A percentile compares a stretch with the other conserved stretches of the same genome.
These are phyloP conservation scores for Hoplodrina blanda DNA, from an alignment of 2,888 invertebrate species.

Conservation along the genomic window DNA sequence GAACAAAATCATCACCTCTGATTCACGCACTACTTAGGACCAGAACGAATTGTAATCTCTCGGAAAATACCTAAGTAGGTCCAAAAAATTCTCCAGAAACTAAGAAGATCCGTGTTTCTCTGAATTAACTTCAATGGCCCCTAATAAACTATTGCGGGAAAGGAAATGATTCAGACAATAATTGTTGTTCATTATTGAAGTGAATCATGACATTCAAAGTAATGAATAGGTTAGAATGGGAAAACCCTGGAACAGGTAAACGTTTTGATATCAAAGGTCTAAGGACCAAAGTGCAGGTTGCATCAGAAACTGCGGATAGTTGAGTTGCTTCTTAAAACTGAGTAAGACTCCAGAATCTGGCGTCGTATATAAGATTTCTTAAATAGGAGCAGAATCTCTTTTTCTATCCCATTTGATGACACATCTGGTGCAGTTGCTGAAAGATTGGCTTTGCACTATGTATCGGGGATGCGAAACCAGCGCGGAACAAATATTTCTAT, in stretches of 20 bases:
- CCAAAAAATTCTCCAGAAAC: slow-evolving; percentile 41
- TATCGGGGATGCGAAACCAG: too few relatives aligned
- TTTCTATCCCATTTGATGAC: too few relatives aligned
- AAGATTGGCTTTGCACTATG: too few relatives aligned
- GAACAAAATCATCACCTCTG: slow-evolving; percentile 23
- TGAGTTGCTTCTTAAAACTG: slow-evolving; percentile 2
- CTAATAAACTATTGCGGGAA: slow-evolving; percentile 66
- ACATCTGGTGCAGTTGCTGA: too few relatives aligned
- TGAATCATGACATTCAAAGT: slow-evolving; percentile 69
- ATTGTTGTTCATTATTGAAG: slow-evolving; percentile 71
- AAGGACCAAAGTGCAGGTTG: slow-evolving; percentile 13
- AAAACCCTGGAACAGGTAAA: slow-evolving; percentile 68
- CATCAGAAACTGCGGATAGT: background rate
- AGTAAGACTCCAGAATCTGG: too few relatives aligned
- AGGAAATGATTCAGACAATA: slow-evolving; percentile 72
- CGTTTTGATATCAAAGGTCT: slow-evolving; percentile 8
- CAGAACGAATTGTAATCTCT: slow-evolving; percentile 49
- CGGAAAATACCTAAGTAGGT: slow-evolving; percentile 33
- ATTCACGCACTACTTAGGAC: slow-evolving; percentile 39
- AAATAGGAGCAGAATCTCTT: too few relatives aligned
- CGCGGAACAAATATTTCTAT: too few relatives aligned
- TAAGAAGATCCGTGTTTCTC: slow-evolving; percentile 62
- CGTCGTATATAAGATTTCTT: too few relatives aligned
- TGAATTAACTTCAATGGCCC: slow-evolving; percentile 70
- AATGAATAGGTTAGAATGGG: slow-evolving; percentile 67